Evolutionary conservation across 2,797 vertebrate species (phyloP).

Genomic region (Gallinago solitaria): DNA sequence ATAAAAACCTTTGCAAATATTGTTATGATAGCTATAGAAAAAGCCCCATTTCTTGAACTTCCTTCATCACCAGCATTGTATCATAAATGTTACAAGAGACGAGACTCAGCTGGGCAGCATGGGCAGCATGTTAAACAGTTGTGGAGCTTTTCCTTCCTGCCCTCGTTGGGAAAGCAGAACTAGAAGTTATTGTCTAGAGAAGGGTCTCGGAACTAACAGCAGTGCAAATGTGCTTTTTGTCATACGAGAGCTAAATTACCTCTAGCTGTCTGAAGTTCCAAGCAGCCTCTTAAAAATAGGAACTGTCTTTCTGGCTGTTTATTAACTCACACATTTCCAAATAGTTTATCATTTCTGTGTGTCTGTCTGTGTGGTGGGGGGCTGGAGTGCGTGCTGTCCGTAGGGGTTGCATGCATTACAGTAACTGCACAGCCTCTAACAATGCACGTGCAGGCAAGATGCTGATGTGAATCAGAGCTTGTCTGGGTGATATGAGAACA

Average conservation of each 20-base stretch:
- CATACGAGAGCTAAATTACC: not conserved
- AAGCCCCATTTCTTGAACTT: not conserved
- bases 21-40: not conserved
- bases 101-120: not conserved
- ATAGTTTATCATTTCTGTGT: not conserved
- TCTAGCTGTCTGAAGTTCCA: not conserved
- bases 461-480: not conserved
- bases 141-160: not conserved
- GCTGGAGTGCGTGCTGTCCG: fast-evolving
- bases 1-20: not conserved
- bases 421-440: not conserved
- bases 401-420: too few species aligned
- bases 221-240: not conserved
- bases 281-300: not conserved
- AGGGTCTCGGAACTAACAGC: not conserved
- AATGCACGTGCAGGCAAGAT: fast-evolving
- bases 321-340: not conserved
- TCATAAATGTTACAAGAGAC: not conserved
- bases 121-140: not conserved
- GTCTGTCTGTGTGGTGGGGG: not conserved
- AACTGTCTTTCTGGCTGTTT: not conserved
- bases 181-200: not conserved
- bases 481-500: fast-evolving
- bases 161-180: not conserved
- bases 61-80: not conserved